Conservation (phyloP, 2,888 invertebrate species). For the Scaptomyza reducta region DNA sequence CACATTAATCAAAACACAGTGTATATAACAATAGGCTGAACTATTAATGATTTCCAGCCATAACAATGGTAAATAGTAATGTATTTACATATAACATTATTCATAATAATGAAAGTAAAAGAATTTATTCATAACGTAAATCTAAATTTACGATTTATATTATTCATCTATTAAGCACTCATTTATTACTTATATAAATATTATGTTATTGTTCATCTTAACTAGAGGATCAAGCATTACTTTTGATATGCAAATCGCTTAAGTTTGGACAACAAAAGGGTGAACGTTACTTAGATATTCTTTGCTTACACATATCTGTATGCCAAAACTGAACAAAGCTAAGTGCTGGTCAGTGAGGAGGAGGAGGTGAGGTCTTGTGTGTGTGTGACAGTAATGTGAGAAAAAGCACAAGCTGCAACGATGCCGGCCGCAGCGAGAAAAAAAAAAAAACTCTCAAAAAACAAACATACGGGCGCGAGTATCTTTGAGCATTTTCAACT, state of each 20-base stretch:
- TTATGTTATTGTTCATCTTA: not conserved
- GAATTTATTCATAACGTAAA: no score
- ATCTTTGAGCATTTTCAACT: constrained; percentile 21
- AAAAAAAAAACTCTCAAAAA: not conserved
- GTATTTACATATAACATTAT: no score
- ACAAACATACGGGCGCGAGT: constrained; percentile 1
- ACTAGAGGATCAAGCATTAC: constrained; percentile 17
- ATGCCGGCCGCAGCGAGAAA: not conserved
- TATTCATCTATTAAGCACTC: not conserved
- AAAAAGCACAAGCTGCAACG: constrained; percentile 31
- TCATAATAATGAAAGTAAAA: no score
- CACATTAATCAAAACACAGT: no score
- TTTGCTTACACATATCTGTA: not conserved
- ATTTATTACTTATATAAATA: not conserved
- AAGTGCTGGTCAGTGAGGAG: not conserved
- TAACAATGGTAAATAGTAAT: no score
- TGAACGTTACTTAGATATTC: constrained; percentile 1
- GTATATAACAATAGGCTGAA: no score
- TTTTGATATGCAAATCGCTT: constrained; percentile 33
- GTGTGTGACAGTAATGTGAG: constrained; percentile 3
- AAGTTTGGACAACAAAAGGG: constrained; percentile 22
- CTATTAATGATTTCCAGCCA: no score
- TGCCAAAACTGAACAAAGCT: constrained; percentile 12
- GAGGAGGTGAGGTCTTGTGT: no score
- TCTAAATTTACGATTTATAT: no score